Evolutionary conservation across 2,888 invertebrate species (phyloP).

Genomic region (Cantharis nigra): DNA sequence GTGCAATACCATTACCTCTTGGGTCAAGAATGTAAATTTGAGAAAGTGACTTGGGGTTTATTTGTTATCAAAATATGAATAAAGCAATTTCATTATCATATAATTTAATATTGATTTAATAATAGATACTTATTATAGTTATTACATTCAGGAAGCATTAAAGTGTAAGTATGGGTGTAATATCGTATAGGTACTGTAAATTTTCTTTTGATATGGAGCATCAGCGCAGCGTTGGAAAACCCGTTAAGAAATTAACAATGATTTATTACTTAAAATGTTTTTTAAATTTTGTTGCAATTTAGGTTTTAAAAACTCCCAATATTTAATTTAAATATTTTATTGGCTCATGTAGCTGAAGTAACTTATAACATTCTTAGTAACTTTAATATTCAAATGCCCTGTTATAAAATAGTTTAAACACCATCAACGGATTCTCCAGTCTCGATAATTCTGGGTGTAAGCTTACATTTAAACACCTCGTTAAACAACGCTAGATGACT

Average conservation of each 20-base stretch:
- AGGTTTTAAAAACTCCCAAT: neutral
- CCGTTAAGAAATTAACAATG: neutral
- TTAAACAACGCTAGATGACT: no score
- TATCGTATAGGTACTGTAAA: neutral
- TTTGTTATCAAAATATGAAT: neutral
- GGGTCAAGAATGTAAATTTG: neutral
- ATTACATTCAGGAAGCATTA: neutral
- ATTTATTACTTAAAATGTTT: neutral
- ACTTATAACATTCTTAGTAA: neutral
- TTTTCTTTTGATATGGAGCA: neutral
- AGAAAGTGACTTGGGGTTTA: neutral
- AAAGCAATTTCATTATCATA: neutral
- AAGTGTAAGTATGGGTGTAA: neutral
- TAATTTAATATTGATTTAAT: neutral
- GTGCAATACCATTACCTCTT: neutral
- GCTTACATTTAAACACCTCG: no score
- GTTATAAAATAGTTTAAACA: neutral
- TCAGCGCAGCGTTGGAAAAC: neutral
- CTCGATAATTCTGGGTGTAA: no score
- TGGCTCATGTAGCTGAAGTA: neutral
- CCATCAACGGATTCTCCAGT: no score
- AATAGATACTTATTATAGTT: neutral
- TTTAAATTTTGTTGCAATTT: neutral
- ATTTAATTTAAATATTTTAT: neutral
- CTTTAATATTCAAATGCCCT: neutral